Evolutionary conservation across 2,888 invertebrate genomes (phyloP).

Genomic region (Oscheius sp.): DNA sequence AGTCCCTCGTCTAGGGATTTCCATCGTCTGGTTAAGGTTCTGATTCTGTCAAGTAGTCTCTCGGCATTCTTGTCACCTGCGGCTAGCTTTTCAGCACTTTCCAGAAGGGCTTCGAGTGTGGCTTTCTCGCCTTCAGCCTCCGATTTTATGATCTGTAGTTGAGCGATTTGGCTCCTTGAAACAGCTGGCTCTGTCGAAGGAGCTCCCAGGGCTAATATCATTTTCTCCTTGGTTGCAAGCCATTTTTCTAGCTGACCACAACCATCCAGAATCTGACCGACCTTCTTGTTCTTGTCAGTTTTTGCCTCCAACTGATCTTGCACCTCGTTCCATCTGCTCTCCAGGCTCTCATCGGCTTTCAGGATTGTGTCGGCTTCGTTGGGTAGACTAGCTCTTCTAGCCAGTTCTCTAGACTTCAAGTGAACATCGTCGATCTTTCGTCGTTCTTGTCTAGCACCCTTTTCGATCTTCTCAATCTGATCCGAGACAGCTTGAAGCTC

Average conservation of each 20-base stretch:
- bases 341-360: conserved; percentile 46
- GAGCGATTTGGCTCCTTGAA: conserved; percentile 45
- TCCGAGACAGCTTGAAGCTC: conserved; percentile 39
- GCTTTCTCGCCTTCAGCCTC: conserved; percentile 94
- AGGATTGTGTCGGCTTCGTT: conserved; percentile 43
- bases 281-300: conserved; percentile 80
- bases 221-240: conserved; percentile 91
- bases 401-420: conserved; percentile 45
- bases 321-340: conserved; percentile 54
- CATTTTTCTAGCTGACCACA: conserved; percentile 86
- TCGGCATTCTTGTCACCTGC: conserved; percentile 39
- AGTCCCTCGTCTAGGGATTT: conserved; percentile 54
- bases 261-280: conserved; percentile 91
- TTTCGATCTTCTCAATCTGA: conserved; percentile 50
- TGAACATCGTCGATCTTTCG: conserved; percentile 48
- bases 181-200: conserved; percentile 94
- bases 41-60: conserved; percentile 40
- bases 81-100: conserved; percentile 81
- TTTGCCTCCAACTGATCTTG: conserved; percentile 50
- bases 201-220: conserved; percentile 93
- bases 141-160: conserved; percentile 83
- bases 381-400: conserved; percentile 43
- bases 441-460: conserved; percentile 47
- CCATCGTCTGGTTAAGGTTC: conserved; percentile 82
- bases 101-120: conserved; percentile 86